Base-by-base conservation (phyloP, 2,888 invertebrate species). In the Nephrocerus scutellatus region DNA sequence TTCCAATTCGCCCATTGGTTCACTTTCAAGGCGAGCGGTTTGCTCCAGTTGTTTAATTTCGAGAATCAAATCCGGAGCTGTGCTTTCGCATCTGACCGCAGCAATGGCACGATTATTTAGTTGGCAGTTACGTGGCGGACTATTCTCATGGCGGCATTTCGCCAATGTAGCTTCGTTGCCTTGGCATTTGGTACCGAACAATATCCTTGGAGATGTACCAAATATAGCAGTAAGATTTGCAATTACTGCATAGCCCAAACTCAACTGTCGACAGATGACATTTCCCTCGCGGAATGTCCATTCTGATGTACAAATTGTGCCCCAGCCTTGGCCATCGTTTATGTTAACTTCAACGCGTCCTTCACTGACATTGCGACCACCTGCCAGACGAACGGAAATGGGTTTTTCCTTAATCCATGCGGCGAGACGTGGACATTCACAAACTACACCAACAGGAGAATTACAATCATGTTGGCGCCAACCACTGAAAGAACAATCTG, bases 401-500 rank as follows among this genome's bases (percentile, higher is more conserved):
- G n/a, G n/a, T n/a, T n/a, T n/a, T n/a, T n/a, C n/a, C n/a, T n/a
- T n/a, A n/a, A n/a, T n/a, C n/a, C n/a, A n/a, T n/a, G n/a, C n/a
- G n/a, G n/a, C n/a, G n/a, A n/a, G n/a, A n/a, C n/a, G n/a, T n/a
- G n/a, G n/a, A n/a, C n/a, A n/a, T n/a, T n/a, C n/a, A n/a, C n/a
- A n/a, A n/a, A n/a, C n/a, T n/a, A n/a, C n/a, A n/a, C n/a, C n/a
- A n/a, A n/a, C 91, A 20, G 73, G 73, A 9, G 69, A 63, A 18
- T 75, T 73, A 55, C 88, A 90, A 62, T 91, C 87, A 44, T 80
- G 79, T 16, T 73, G 68, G 1, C 86, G 89, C 90, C 90, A 92
- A 4, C 84, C 86, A 51, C 82, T 79, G 61, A 84, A 87, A 31
- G 80, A 73, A 61, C 92, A 93, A 20, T 77, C 70, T 0, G 75